Base-by-base conservation (phyloP, 1,140 invertebrate species). In the Pachyrhynchus sulphureomaculatus region DNA sequence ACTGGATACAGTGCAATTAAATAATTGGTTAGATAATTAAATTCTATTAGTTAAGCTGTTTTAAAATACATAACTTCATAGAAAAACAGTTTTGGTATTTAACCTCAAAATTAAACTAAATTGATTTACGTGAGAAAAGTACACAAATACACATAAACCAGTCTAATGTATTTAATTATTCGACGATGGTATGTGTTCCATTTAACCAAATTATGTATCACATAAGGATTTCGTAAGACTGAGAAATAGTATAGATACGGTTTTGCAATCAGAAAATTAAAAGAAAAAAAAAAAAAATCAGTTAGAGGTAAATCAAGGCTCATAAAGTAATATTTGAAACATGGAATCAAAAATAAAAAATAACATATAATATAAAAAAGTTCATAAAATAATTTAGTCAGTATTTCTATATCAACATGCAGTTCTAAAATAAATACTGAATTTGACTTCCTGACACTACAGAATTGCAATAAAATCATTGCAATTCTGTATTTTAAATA, bases 81-180 rank as follows among this genome's bases (percentile, higher is more conserved):
- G 34, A 51, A 59, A 49, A 49, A 39, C 59, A 29, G 39, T 54
- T 51, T 45, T 24, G 17, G 39, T 62, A 55, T 54, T 62, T 54
- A 48, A 47, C 37, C 59, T 47, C 36, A 62, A 55, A n/a, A 62
- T 41, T 55, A 37, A 21, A 37, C 26, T 54, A 62, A 62, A 62
- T 62, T 62, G 51, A 62, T 62, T 62, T 62, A 62, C 59, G 59
- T 62, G 59, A 62, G 59, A 62, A 62, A 62, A 48, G 59, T 62
- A 62, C 59, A 62, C 59, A 62, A 53, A 48, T 36, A 54, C 17
- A 36, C 10, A 58, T 41, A 33, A n/a, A 4, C 29, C 18, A 26
- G 18, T 41, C 15, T 5, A 17, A 57, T 41, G 21, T 17, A 13
- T 39, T 26, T 32, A 13, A 18, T 34, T 56, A 34, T 55, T n/a